These are phyloP conservation scores for Physocephala rufipes DNA, from an alignment of 2,888 invertebrate species.

Conservation along the genomic window DNA sequence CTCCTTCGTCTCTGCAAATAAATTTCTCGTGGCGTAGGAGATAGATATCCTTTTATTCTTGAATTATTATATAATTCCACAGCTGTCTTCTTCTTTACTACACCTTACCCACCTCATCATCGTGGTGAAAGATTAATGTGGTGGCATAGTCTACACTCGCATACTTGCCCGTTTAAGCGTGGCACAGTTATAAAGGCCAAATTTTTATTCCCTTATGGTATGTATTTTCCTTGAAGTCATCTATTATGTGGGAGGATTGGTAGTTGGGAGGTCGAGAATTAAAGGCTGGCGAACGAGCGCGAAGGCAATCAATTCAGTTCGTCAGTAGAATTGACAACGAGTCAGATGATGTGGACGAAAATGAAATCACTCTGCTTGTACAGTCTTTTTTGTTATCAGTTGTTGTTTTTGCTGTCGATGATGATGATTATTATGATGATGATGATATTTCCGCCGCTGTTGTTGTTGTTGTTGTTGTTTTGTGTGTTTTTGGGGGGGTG, in stretches of 20 bases:
- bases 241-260: no score
- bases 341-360: conserved; percentile 15
- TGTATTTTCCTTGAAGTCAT: no score
- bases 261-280: no score
- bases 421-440: no score
- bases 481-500: neutral
- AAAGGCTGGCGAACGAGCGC: no score
- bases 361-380: neutral
- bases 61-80: no score
- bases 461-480: neutral
- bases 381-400: neutral
- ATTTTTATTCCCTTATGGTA: conserved; percentile 17
- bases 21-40: no score
- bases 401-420: conserved; percentile 17
- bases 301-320: neutral
- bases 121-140: no score
- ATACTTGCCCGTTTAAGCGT: neutral
- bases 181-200: conserved; percentile 28
- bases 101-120: neutral
- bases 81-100: no score
- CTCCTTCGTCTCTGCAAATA: no score
- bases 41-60: no score
- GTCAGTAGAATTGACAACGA: conserved; percentile 17
- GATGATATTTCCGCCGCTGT: no score
- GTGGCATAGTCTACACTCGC: neutral